Evolutionary conservation across 2,113 vertebrate genomes (phyloP).

Genomic region (Ctenomys sociabilis): DNA sequence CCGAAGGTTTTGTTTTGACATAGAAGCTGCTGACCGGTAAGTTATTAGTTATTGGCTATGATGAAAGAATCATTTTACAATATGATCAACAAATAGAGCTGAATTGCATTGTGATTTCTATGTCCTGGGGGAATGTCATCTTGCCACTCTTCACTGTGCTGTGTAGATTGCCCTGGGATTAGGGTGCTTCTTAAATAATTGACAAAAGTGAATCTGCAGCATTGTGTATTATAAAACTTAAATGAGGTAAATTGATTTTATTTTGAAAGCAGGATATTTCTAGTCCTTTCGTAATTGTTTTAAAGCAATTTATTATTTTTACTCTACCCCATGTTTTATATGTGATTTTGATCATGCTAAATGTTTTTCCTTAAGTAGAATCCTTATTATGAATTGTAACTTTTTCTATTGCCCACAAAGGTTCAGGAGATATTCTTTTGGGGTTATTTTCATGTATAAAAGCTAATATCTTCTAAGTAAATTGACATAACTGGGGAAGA

Average conservation of each 20-base stretch:
- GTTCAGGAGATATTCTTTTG: background rate
- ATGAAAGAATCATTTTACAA: slow-evolving; percentile 18
- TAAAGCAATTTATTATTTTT: background rate
- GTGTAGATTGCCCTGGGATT: background rate
- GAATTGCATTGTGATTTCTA: background rate
- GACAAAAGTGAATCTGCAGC: background rate
- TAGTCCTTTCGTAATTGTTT: background rate
- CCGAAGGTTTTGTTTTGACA: slow-evolving; percentile 96
- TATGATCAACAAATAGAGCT: background rate
- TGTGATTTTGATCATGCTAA: background rate
- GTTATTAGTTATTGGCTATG: background rate
- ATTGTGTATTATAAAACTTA: background rate
- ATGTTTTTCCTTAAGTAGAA: too few relatives aligned
- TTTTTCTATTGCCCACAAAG: background rate
- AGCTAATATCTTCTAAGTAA: background rate
- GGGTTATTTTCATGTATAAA: background rate
- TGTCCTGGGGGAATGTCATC: background rate
- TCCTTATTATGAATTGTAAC: too few relatives aligned
- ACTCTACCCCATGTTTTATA: background rate
- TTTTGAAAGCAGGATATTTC: background rate
- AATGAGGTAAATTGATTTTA: background rate
- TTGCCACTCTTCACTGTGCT: background rate
- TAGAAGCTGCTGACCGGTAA: slow-evolving; percentile 96
- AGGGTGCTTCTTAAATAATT: background rate
- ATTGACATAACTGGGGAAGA: background rate